phyloP scores from a whole-genome alignment of 2,888 invertebrate species.

The Dinocampus coccinellae region DNA sequence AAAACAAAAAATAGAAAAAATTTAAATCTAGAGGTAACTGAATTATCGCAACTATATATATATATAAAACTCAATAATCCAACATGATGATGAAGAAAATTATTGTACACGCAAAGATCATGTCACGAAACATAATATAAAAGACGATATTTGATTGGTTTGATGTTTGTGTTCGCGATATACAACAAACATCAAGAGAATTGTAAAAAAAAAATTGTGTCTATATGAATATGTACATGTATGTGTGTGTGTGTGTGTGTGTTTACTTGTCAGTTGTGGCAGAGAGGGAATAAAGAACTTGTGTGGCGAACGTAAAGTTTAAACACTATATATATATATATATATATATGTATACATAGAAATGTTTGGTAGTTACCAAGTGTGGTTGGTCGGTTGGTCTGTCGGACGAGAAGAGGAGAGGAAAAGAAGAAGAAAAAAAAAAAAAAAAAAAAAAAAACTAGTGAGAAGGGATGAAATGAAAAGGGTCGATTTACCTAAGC shows the following conservation, averaged over 20 bases:
- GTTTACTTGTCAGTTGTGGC: too few species aligned
- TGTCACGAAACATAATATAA: background rate
- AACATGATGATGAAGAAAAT: background rate
- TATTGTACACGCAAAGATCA: background rate
- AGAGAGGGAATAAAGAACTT: too few species aligned
- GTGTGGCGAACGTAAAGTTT: background rate
- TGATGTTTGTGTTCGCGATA: background rate
- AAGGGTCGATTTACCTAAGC: constrained; percentile 1
- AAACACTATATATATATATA: too few species aligned
- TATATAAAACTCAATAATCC: background rate
- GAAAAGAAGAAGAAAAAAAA: constrained; percentile 15
- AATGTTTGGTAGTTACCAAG: constrained; percentile 13
- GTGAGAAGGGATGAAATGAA: too few species aligned
- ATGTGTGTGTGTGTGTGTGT: too few species aligned
- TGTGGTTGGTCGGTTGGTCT: constrained; percentile 8
- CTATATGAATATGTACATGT: background rate
- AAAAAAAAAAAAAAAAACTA: too few species aligned
- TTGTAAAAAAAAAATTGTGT: background rate
- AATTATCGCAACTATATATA: background rate
- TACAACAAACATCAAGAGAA: background rate
- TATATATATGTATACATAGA: too few species aligned
- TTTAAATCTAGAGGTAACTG: background rate
- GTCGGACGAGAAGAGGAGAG: background rate
- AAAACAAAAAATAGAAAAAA: too few species aligned
- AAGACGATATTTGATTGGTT: background rate